Evolutionary conservation across 1,140 invertebrate species (phyloP).

Genomic region (Planococcus citri): DNA sequence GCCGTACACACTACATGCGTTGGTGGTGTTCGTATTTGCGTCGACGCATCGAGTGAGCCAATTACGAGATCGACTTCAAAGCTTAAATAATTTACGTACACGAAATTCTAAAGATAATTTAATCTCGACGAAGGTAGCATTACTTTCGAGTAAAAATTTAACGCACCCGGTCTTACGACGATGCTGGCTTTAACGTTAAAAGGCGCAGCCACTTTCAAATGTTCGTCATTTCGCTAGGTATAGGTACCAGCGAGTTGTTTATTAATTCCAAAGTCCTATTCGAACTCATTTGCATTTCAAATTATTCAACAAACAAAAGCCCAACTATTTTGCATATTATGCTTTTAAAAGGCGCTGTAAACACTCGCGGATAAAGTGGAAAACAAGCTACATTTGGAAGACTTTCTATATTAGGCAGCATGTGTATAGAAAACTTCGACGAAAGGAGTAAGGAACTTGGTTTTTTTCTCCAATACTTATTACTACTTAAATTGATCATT

Average conservation of each 20-base stretch:
- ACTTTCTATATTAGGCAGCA: too few species aligned
- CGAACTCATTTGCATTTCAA: background rate
- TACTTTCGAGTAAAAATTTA: background rate
- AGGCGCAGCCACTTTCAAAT: background rate
- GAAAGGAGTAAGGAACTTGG: too few species aligned
- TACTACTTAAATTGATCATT: too few species aligned
- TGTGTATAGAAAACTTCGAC: too few species aligned
- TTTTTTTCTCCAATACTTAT: too few species aligned
- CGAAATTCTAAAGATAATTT: background rate
- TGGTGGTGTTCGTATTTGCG: background rate
- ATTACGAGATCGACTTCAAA: background rate
- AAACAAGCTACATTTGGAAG: too few species aligned
- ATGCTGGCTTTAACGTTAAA: background rate
- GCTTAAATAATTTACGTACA: background rate
- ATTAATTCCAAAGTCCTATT: slow-evolving; percentile 1
- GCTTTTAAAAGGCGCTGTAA: background rate
- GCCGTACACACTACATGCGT: background rate
- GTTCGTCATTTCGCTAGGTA: background rate
- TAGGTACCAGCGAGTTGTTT: background rate
- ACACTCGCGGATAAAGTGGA: too few species aligned
- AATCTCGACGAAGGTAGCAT: background rate
- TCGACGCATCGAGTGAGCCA: background rate
- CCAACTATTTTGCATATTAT: background rate
- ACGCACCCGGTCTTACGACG: background rate
- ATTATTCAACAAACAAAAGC: background rate